phyloP scores from a whole-genome alignment of 1,140 invertebrate genomes.

The Zaprionus inermis region DNA sequence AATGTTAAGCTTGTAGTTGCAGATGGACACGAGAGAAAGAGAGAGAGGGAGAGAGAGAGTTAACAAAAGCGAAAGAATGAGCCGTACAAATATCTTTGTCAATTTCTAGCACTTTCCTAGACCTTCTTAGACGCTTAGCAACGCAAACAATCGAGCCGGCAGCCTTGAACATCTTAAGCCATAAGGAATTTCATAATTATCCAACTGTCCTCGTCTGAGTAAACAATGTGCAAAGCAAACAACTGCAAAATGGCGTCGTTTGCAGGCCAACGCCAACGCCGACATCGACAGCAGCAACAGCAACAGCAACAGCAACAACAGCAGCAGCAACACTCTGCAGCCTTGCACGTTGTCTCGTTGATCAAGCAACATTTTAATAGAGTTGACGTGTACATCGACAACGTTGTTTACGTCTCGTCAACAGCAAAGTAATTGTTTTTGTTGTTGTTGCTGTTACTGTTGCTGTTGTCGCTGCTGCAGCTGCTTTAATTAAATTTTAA shows the following conservation, averaged over 20 bases:
- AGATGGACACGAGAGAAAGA: neutral
- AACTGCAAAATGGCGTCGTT: conserved; percentile 63
- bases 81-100: neutral
- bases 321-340: conserved; percentile 1
- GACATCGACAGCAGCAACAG: conserved; percentile 24
- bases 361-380: conserved; percentile 78
- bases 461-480: conserved; percentile 53
- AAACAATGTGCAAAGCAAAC: conserved; percentile 60
- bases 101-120: neutral
- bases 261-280: conserved; percentile 24
- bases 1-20: conserved; percentile 16
- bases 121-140: neutral
- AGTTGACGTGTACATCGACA: conserved; percentile 74
- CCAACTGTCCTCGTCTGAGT: conserved; percentile 41
- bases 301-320: conserved; percentile 32
- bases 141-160: conserved; percentile 31
- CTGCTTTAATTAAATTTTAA: conserved; percentile 79
- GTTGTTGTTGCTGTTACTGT: conserved; percentile 23
- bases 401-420: conserved; percentile 76
- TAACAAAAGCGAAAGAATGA: neutral
- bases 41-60: too few species aligned
- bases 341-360: conserved; percentile 62
- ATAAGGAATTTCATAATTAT: conserved; percentile 67
- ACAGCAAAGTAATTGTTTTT: conserved; percentile 64
- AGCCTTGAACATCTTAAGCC: conserved; percentile 38